phyloP scores from a whole-genome alignment of 2,888 invertebrate genomes.

The Embidobia sp. region DNA sequence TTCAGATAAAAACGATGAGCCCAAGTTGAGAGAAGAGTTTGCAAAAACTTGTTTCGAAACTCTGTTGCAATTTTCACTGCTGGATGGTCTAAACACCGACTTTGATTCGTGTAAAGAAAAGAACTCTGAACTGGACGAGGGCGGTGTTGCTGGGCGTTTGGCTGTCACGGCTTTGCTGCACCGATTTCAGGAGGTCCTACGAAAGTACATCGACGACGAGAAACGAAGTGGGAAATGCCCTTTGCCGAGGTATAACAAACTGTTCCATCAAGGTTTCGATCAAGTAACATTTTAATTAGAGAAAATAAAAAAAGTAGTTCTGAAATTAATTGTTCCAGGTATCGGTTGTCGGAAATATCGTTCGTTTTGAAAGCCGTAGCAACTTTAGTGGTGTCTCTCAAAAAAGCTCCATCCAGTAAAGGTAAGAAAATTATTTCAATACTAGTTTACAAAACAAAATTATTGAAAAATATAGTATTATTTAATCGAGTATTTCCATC shows the following conservation, averaged over 20 bases:
- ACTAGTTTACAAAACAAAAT: no score
- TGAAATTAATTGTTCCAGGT: constrained; percentile 83
- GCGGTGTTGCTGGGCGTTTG: constrained; percentile 87
- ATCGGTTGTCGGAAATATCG: constrained; percentile 96
- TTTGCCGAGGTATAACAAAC: constrained; percentile 86
- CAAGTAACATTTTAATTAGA: no score
- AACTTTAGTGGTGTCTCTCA: constrained; percentile 94
- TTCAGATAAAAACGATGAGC: constrained; percentile 77
- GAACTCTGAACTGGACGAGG: constrained; percentile 81
- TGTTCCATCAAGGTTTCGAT: no score
- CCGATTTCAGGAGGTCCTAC: constrained; percentile 95
- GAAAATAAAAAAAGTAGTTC: no score
- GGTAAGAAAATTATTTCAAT: constrained; percentile 80
- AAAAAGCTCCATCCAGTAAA: constrained; percentile 94
- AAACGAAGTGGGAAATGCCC: constrained; percentile 92
- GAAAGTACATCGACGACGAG: constrained; percentile 93
- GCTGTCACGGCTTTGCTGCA: constrained; percentile 96
- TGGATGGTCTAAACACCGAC: constrained; percentile 85
- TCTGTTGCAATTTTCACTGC: constrained; percentile 94
- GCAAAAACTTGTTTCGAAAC: constrained; percentile 98
- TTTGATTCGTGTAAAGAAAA: constrained; percentile 70
- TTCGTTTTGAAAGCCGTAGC: constrained; percentile 97
- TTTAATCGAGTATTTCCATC: no score
- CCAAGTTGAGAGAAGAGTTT: constrained; percentile 94
- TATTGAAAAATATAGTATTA: no score